phyloP scores from a whole-genome alignment of 2,797 vertebrate species.

The Poeciliopsis turneri region DNA sequence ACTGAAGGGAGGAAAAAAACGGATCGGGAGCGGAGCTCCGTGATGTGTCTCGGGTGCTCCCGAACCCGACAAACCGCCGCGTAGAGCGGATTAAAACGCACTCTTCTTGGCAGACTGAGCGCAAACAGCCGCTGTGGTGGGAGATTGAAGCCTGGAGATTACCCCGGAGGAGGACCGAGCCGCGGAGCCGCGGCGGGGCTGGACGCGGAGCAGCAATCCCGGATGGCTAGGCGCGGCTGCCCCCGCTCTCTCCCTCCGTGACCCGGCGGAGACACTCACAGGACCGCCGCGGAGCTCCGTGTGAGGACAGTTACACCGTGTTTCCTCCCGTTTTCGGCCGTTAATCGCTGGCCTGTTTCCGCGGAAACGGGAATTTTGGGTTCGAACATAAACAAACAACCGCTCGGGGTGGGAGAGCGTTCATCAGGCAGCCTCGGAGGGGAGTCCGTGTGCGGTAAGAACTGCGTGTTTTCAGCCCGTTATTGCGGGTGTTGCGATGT shows the following conservation, averaged over 20 bases:
- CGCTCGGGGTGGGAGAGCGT: conserved; percentile 33
- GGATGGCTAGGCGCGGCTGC: conserved; percentile 80
- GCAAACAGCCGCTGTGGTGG: conserved; percentile 43
- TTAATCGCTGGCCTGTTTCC: conserved; percentile 51
- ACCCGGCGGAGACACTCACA: conserved; percentile 65
- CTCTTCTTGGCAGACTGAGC: conserved; percentile 21
- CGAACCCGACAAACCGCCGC: conserved; percentile 41
- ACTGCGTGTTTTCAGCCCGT: conserved; percentile 32
- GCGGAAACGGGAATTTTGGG: conserved; percentile 46
- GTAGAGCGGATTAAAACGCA: conserved; percentile 4
- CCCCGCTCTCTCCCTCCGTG: conserved; percentile 76
- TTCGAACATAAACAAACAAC: conserved; percentile 75
- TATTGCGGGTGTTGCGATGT: conserved; percentile 38
- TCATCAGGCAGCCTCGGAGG: conserved; percentile 39
- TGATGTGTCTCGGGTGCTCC: conserved; percentile 40
- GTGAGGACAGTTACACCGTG: conserved; percentile 20
- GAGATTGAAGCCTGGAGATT: conserved; percentile 58
- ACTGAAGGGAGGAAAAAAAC: conserved; percentile 48
- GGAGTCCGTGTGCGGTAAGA: conserved; percentile 39
- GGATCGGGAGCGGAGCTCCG: conserved; percentile 35
- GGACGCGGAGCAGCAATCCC: conserved; percentile 74
- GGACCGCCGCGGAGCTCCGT: conserved; percentile 41
- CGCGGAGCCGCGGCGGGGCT: conserved; percentile 46
- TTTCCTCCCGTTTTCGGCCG: not conserved
- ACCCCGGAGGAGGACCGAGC: conserved; percentile 51